Evolutionary conservation across 2,113 vertebrate species (phyloP), one percentile per base, ranked within the genome.

Genomic region (Coregonus clupeaformis): DNA sequence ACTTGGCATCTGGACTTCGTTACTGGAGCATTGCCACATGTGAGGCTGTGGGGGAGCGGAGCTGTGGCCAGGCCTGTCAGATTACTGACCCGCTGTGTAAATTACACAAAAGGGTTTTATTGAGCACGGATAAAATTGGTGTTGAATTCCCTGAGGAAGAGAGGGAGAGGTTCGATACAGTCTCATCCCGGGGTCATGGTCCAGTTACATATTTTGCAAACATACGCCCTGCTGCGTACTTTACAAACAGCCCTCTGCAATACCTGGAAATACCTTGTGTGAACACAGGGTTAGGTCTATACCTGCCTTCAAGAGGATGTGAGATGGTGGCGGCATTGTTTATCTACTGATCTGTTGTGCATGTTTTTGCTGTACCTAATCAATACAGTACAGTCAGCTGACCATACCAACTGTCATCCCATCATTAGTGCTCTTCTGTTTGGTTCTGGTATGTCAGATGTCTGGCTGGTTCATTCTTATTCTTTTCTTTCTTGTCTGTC

Each of bases 1-100:
- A 52, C 16, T 52, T 72, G 47, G 81, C 90, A 91, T 92, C 89
- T 91, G 90, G 90, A 88, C 49, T 63, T 72, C 75, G 83, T 92
- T 88, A 86, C 77, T 82, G 55, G 79, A 86, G 70, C 75, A 72
- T 77, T 81, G 80, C 77, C 83, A 91, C 87, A 89, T 86, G 85
- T 89, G 81, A 74, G 78, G 52, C 72, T 20, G 79, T 73, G 49
- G 55, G 45, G 24, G 29, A 1, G 32, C 14, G 70, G 57, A 24
- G 47, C 55, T 22, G 65, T 59, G 74, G 42, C 49, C 29, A 1
- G 68, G 71, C 77, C 69, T 77, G 69, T 52, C 62, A 60, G 83
- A 83, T 89, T 81, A 72, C 68, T 52, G 69, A 79, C 73, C 83
- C 36, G 69, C 87, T 85, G 85, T 79, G 84, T 88, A 85, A 86